A percentile compares a stretch with the other conserved stretches of the same genome.
phyloP scores from a whole-genome alignment of 1,140 invertebrate species.

The Drepana arcuata region DNA sequence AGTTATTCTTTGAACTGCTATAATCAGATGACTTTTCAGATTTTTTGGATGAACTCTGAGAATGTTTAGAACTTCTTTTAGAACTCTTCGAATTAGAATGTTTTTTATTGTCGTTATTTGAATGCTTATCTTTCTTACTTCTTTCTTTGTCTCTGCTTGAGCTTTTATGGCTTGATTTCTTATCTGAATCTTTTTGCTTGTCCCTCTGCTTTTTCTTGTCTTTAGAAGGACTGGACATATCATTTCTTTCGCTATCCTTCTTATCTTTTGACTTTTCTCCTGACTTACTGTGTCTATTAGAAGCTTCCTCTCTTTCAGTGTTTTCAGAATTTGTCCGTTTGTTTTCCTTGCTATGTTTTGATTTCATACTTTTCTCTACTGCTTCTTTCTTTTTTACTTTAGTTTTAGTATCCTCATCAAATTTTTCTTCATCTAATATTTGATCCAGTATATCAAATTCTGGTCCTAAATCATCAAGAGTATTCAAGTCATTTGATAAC shows the following conservation, averaged over 20 bases:
- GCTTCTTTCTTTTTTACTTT: constrained; percentile 6
- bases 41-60: constrained; percentile 29
- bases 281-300: not conserved
- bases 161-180: constrained; percentile 2
- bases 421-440: constrained; percentile 67
- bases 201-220: constrained; percentile 14
- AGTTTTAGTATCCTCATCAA: constrained; percentile 19
- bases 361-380: constrained; percentile 1
- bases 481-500: constrained; percentile 51
- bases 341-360: not conserved
- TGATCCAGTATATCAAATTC: constrained; percentile 69
- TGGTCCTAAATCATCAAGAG: constrained; percentile 58
- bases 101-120: constrained; percentile 28
- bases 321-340: constrained; percentile 13
- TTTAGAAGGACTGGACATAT: too few relatives aligned
- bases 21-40: constrained; percentile 23
- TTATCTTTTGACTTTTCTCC: not conserved
- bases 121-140: constrained; percentile 25
- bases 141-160: constrained; percentile 5
- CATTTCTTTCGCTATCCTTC: too few relatives aligned
- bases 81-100: constrained; percentile 36
- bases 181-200: constrained; percentile 11
- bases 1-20: constrained; percentile 26
- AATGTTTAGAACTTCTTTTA: constrained; percentile 23
- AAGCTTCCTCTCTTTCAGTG: too few relatives aligned